phyloP scores from a whole-genome alignment of 2,113 vertebrate species.

The Sarotherodon lohbergeri region DNA sequence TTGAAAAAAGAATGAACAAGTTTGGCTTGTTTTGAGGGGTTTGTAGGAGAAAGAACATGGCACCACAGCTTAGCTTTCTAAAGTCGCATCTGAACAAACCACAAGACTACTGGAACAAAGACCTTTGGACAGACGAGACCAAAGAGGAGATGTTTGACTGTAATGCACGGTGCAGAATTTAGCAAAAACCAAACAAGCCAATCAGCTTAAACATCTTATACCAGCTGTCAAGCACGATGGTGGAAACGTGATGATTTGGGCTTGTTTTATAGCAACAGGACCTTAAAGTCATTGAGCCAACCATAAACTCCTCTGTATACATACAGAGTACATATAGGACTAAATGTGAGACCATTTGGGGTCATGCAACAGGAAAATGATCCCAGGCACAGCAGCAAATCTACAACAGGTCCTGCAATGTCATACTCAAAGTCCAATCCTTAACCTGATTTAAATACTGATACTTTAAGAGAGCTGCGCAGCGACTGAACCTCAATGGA shows the following conservation, averaged over 20 bases:
- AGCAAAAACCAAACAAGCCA: not conserved
- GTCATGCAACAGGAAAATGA: no score
- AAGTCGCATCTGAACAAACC: not conserved
- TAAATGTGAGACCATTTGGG: not conserved
- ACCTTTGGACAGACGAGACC: not conserved
- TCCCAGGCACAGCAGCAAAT: not conserved
- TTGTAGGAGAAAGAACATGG: not conserved
- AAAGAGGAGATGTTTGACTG: not conserved
- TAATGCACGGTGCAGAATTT: accelerated
- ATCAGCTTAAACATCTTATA: not conserved
- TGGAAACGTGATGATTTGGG: accelerated
- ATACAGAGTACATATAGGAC: not conserved
- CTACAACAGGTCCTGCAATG: not conserved
- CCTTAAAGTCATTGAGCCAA: not conserved
- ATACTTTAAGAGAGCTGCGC: not conserved
- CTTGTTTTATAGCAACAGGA: not conserved
- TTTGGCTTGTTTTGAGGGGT: not conserved
- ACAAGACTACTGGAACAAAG: not conserved
- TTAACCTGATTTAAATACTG: not conserved
- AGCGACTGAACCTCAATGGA: not conserved
- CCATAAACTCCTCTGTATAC: not conserved
- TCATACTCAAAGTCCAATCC: not conserved
- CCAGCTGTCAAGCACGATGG: not conserved
- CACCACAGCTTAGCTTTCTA: not conserved
- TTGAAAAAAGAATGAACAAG: not conserved